Percentiles rank a stretch among this genome's conserved stretches.
Evolutionary conservation across 2,113 vertebrate species (phyloP).

Genomic region (Oreochromis tanganicae): DNA sequence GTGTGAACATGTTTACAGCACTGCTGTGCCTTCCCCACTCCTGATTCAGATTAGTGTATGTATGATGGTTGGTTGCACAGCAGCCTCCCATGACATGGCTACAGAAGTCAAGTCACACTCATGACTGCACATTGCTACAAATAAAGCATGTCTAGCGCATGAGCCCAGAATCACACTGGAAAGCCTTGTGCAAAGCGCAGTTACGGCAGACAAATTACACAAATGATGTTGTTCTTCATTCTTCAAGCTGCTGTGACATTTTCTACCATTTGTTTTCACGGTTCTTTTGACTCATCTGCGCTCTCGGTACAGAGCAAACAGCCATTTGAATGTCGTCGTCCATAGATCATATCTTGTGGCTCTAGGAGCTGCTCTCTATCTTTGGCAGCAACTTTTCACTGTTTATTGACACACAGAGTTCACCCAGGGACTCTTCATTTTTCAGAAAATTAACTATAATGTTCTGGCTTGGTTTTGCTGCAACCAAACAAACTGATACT

Average conservation of each 20-base stretch:
- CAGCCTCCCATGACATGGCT: background rate
- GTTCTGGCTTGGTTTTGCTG: background rate
- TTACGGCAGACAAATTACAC: background rate
- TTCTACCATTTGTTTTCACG: background rate
- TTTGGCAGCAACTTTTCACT: background rate
- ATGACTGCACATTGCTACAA: background rate
- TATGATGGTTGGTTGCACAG: constrained; percentile 4
- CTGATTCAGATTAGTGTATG: constrained; percentile 6
- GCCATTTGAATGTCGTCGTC: background rate
- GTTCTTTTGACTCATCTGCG: background rate
- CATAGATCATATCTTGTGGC: background rate
- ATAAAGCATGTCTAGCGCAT: background rate
- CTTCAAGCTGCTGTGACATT: background rate
- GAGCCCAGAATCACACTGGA: background rate
- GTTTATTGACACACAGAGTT: background rate
- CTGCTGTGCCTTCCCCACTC: background rate
- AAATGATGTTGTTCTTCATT: background rate
- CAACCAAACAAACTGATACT: background rate
- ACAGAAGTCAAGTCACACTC: background rate
- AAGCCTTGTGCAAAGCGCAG: background rate
- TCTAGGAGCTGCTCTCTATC: background rate
- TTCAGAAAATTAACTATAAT: background rate
- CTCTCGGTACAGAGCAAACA: background rate
- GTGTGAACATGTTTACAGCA: background rate
- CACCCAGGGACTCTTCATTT: background rate